Percentiles rank a stretch among this genome's conserved stretches.
phyloP scores from a whole-genome alignment of 2,888 invertebrate species.

The Chrysomela aeneicollis region DNA sequence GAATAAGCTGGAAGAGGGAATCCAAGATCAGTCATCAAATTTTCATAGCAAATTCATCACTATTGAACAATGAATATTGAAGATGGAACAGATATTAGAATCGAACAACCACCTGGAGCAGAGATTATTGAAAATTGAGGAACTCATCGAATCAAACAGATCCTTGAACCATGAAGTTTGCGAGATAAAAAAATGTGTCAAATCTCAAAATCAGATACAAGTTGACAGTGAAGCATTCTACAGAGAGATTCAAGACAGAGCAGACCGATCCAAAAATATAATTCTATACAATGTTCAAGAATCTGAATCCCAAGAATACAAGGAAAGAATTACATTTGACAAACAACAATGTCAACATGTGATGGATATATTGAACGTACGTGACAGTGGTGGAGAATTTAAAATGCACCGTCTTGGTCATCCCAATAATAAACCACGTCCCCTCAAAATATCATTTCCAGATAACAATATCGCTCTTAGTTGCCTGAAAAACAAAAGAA shows the following conservation, averaged over 20 bases:
- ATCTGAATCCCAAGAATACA: neutral
- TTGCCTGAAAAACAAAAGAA: too few species aligned
- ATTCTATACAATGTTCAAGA: too few species aligned
- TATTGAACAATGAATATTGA: conserved; percentile 4
- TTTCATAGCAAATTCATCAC: conserved; percentile 7
- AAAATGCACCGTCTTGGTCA: too few species aligned
- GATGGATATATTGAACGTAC: neutral
- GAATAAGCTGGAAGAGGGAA: neutral
- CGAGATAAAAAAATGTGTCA: neutral
- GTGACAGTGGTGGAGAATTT: too few species aligned
- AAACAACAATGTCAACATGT: conserved; percentile 4
- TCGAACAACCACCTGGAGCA: conserved; percentile 1
- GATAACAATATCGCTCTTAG: too few species aligned
- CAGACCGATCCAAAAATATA: too few species aligned
- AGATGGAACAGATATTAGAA: conserved; percentile 9
- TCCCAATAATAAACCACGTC: too few species aligned
- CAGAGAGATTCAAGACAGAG: too few species aligned
- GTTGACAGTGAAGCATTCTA: neutral
- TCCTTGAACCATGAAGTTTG: too few species aligned
- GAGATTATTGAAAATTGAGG: neutral
- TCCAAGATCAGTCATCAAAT: conserved; percentile 2
- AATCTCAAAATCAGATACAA: neutral
- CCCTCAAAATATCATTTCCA: too few species aligned
- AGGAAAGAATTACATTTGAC: neutral
- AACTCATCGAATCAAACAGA: neutral